These are phyloP conservation scores for Mus musculus DNA, from an alignment of 2,113 vertebrate genomes.

Conservation along the genomic window DNA sequence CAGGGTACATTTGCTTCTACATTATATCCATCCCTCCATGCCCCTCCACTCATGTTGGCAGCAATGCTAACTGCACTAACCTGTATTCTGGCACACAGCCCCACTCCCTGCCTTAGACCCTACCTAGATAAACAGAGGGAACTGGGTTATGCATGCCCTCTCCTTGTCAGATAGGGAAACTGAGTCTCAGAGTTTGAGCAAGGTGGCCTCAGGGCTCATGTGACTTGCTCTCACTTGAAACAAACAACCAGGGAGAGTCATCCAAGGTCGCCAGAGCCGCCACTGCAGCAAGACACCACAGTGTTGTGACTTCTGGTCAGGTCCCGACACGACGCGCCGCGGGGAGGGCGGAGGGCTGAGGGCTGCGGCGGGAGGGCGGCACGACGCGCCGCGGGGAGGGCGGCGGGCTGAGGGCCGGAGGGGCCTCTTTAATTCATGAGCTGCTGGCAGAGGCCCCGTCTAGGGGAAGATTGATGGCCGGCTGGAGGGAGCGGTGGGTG, in stretches of 20 bases:
- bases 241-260: slow-evolving; percentile 54
- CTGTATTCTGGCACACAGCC: fast-evolving
- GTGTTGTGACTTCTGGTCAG: slow-evolving; percentile 61
- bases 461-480: slow-evolving; percentile 73
- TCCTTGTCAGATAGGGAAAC: background rate
- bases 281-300: fast-evolving
- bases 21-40: fast-evolving
- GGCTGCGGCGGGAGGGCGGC: slow-evolving; percentile 1
- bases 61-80: fast-evolving
- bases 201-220: background rate
- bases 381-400: background rate
- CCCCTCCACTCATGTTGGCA: fast-evolving
- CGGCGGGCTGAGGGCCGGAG: slow-evolving; percentile 33
- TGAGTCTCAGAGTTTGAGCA: background rate
- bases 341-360: background rate
- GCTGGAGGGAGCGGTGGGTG: slow-evolving; percentile 77
- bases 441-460: slow-evolving; percentile 72
- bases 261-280: slow-evolving; percentile 62
- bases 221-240: background rate
- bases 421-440: slow-evolving; percentile 79
- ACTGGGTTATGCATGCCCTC: fast-evolving
- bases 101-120: background rate
- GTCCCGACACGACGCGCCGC: background rate
- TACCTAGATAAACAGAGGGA: background rate
- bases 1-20: fast-evolving